phyloP scores from a whole-genome alignment of 2,797 vertebrate species.

The Mormyrus proboscirostris region DNA sequence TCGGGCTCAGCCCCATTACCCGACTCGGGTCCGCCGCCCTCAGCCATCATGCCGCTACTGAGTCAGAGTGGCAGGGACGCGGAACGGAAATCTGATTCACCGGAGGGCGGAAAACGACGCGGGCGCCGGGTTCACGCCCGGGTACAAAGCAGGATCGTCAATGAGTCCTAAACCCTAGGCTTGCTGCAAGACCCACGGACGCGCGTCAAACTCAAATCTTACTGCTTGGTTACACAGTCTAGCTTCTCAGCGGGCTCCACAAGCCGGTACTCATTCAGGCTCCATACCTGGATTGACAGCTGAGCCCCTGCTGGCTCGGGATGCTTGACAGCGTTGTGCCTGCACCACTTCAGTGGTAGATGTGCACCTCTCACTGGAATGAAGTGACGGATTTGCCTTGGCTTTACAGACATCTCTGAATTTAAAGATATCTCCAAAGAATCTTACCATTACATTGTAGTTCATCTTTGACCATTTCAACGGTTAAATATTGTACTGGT shows the following conservation, averaged over 20 bases:
- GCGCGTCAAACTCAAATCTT: background rate
- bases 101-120: slow-evolving; percentile 45
- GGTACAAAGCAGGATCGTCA: background rate
- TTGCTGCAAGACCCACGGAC: background rate
- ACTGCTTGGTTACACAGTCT: background rate
- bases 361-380: background rate
- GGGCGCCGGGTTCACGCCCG: slow-evolving; percentile 30
- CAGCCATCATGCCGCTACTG: slow-evolving; percentile 70
- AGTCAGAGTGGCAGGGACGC: slow-evolving; percentile 43
- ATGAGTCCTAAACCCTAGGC: background rate
- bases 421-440: background rate
- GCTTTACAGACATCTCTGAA: background rate
- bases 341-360: background rate
- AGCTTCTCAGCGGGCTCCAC: background rate
- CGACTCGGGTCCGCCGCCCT: slow-evolving; percentile 77
- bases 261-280: background rate
- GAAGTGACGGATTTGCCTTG: background rate
- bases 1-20: slow-evolving; percentile 75
- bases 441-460: background rate
- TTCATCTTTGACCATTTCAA: background rate
- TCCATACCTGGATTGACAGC: background rate
- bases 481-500: background rate
- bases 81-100: slow-evolving; percentile 31
- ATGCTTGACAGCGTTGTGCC: background rate
- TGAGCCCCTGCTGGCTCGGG: background rate